Evolutionary conservation across 2,113 vertebrate species (phyloP).

Genomic region (Castor canadensis): DNA sequence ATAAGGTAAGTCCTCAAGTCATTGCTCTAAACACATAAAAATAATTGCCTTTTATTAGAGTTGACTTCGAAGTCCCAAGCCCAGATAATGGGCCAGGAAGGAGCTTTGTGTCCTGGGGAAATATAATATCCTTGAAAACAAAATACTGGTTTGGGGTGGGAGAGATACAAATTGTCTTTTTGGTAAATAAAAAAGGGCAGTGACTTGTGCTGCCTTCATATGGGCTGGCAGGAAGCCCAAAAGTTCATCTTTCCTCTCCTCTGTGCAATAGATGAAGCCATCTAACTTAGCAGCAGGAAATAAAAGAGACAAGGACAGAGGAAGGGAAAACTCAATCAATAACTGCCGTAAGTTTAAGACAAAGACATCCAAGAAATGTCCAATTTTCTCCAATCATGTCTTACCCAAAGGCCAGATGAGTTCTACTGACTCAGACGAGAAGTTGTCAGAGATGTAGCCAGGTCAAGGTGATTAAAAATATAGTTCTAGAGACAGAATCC

Average conservation of each 20-base stretch:
- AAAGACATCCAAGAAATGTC: neutral
- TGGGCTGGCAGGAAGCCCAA: neutral
- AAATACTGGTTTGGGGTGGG: neutral
- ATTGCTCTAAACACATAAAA: neutral
- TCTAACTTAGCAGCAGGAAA: neutral
- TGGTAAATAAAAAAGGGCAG: neutral
- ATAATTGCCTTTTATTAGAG: neutral
- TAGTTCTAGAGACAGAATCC: neutral
- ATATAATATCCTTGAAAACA: neutral
- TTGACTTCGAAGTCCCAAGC: neutral
- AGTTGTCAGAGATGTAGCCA: neutral
- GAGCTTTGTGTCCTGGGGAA: neutral
- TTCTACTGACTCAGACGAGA: neutral
- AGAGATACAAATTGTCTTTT: neutral
- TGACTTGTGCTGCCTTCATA: neutral
- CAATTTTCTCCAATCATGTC: neutral
- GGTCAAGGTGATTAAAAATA: neutral
- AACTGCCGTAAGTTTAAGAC: neutral
- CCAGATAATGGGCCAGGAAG: neutral
- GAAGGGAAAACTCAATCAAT: neutral
- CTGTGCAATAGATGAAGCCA: neutral
- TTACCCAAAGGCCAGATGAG: neutral
- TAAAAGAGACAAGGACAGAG: neutral
- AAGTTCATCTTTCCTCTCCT: neutral
- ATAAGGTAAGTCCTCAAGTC: constrained; percentile 72